phyloP scores from a whole-genome alignment of 2,888 invertebrate species.

The Nomada fabriciana region DNA sequence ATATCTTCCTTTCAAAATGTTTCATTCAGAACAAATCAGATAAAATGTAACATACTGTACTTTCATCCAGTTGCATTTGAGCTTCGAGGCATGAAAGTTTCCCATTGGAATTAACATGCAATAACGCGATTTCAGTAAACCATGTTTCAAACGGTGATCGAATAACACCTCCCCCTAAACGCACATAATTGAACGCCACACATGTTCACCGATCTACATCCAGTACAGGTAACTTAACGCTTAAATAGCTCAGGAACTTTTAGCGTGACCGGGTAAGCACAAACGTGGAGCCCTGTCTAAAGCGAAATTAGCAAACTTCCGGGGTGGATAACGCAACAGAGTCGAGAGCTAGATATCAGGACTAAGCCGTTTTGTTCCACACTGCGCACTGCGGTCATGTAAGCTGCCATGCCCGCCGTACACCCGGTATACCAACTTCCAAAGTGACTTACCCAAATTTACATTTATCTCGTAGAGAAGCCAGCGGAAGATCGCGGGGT shows the following conservation, averaged over 20 bases:
- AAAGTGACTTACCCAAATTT: conserved; percentile 75
- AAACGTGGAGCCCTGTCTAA: conserved; percentile 40
- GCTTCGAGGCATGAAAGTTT: too few relatives aligned
- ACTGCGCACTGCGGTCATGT: conserved; percentile 45
- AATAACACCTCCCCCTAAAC: not conserved
- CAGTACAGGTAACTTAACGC: not conserved
- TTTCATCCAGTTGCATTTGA: too few relatives aligned
- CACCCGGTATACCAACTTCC: conserved; percentile 69
- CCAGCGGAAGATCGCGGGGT: conserved; percentile 46
- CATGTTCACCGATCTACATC: conserved; percentile 27
- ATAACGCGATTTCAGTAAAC: not conserved
- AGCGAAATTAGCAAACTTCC: conserved; percentile 61
- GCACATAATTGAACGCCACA: not conserved
- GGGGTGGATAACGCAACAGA: conserved; percentile 41
- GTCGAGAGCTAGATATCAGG: conserved; percentile 51
- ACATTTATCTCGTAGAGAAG: conserved; percentile 61
- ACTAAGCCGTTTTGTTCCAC: conserved; percentile 61
- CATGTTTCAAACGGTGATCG: not conserved
- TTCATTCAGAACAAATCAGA: too few relatives aligned
- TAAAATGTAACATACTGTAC: too few relatives aligned
- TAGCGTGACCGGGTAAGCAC: conserved; percentile 25
- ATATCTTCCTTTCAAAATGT: too few relatives aligned
- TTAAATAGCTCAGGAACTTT: conserved; percentile 44
- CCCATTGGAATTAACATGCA: not conserved
- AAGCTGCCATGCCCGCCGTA: conserved; percentile 36